These are phyloP conservation scores for Nasonia giraulti DNA, from an alignment of 1,140 invertebrate species.

Conservation along the genomic window DNA sequence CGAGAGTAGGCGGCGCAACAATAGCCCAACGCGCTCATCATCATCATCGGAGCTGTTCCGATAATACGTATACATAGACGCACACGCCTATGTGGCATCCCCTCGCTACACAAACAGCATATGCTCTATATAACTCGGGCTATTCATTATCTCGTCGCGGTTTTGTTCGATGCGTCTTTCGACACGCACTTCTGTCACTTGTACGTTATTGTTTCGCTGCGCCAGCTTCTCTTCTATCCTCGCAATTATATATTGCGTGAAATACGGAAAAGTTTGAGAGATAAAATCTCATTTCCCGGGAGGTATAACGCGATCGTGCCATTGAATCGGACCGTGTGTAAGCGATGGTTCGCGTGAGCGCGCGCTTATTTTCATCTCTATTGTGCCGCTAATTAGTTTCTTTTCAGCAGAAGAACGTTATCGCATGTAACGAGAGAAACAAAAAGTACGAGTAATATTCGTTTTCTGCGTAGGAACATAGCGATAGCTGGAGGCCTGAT, in stretches of 20 bases:
- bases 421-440: not conserved
- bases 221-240: not conserved
- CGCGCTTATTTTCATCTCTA: not conserved
- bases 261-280: not conserved
- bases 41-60: not conserved
- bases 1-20: too few relatives aligned
- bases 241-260: not conserved
- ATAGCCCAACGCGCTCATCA: not conserved
- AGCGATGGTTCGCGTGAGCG: constrained; percentile 13
- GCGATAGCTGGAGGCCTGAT: constrained; percentile 36
- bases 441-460: not conserved
- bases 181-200: not conserved
- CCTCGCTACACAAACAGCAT: not conserved
- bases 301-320: not conserved
- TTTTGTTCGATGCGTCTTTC: not conserved
- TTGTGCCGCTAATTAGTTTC: constrained; percentile 11
- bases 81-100: not conserved
- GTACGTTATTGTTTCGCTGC: not conserved
- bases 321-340: not conserved
- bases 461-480: constrained; percentile 25
- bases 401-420: not conserved
- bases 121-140: not conserved
- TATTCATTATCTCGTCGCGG: not conserved
- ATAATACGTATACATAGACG: not conserved
- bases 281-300: constrained; percentile 14